A percentile compares a stretch with the other conserved stretches of the same genome.
Evolutionary conservation across 2,888 invertebrate species (phyloP).

Genomic region (Dendrolimus pini): DNA sequence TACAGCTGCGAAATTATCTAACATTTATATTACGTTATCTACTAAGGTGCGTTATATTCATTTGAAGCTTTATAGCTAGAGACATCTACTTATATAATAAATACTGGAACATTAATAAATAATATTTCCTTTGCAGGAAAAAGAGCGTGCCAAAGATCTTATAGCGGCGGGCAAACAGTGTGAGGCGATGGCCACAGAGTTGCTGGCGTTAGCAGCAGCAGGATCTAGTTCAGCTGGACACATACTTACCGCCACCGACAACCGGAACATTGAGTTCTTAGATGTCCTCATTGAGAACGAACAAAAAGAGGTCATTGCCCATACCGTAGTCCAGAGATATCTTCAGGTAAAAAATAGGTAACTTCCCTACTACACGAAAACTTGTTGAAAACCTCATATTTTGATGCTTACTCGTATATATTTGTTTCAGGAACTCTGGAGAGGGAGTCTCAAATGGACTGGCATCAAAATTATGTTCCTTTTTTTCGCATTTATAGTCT

Average conservation of each 20-base stretch:
- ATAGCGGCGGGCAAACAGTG: conserved; percentile 97
- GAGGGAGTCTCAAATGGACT: conserved; percentile 97
- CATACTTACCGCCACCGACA: conserved; percentile 95
- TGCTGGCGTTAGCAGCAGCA: conserved; percentile 95
- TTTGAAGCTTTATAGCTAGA: conserved; percentile 6
- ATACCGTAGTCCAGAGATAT: conserved; percentile 98
- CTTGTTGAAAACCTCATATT: conserved; percentile 1
- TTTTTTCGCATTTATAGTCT: conserved; percentile 93
- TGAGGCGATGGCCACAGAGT: conserved; percentile 98
- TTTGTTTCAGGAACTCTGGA: conserved; percentile 93
- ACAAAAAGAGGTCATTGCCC: conserved; percentile 98
- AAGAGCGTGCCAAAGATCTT: conserved; percentile 98
- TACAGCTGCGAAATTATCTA: conserved; percentile 97
- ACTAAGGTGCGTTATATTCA: conserved; percentile 78
- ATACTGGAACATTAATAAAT: conserved; percentile 24
- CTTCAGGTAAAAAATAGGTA: conserved; percentile 87
- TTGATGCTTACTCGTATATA: conserved; percentile 5
- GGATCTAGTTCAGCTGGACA: conserved; percentile 96
- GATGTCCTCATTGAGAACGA: conserved; percentile 99
- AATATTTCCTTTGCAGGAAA: conserved; percentile 79
- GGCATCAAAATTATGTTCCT: conserved; percentile 96
- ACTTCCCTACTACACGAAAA: conserved; percentile 37
- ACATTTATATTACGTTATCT: conserved; percentile 91
- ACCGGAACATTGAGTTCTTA: conserved; percentile 94
- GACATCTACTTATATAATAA: conserved; percentile 8